These are phyloP conservation scores for Eupleurogrammus muticus DNA, from an alignment of 2,797 vertebrate genomes.

Conservation along the genomic window DNA sequence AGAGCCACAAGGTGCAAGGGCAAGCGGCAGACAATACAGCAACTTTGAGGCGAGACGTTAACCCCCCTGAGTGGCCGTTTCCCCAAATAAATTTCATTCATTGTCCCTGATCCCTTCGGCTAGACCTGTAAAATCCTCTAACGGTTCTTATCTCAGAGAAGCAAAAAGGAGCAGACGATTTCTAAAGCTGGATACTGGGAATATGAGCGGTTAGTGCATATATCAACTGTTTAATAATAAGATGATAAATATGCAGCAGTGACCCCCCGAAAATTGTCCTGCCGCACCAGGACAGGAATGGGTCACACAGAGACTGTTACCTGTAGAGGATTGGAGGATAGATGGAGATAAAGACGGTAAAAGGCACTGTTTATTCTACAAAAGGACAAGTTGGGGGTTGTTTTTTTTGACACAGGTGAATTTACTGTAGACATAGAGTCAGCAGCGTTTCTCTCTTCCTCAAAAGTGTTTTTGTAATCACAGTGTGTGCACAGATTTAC, in stretches of 20 bases:
- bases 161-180: background rate
- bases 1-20: conserved; percentile 6
- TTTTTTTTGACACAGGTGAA: conserved; percentile 3
- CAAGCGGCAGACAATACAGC: conserved; percentile 9
- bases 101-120: conserved; percentile 18
- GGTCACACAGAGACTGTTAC: background rate
- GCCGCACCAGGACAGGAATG: background rate
- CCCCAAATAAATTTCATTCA: conserved; percentile 37
- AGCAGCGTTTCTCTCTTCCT: no score
- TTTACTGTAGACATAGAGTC: background rate
- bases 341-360: conserved; percentile 3
- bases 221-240: no score
- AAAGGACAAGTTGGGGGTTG: conserved; percentile 10
- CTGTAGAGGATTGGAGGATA: background rate
- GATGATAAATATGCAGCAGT: no score
- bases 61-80: conserved; percentile 1
- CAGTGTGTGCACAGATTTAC: no score
- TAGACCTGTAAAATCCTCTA: conserved; percentile 7
- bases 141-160: background rate
- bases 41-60: conserved; percentile 20
- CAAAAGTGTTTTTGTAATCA: no score
- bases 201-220: no score
- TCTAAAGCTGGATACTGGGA: conserved; percentile 1
- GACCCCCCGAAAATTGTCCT: no score
- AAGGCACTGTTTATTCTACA: conserved; percentile 10